Conservation (phyloP, 2,888 invertebrate species). For the Microctonus brassicae region DNA sequence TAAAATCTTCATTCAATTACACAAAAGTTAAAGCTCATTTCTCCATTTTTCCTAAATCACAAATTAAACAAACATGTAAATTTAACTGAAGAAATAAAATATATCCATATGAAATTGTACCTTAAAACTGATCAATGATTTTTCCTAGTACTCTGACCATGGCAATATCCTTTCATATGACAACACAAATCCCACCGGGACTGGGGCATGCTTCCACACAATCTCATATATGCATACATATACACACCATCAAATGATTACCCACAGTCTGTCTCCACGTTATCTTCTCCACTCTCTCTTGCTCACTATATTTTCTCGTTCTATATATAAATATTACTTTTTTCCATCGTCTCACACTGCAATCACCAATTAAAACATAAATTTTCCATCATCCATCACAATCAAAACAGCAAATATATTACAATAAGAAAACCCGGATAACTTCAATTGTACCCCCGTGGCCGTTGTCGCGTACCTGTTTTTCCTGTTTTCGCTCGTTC, state of each 20-base stretch:
- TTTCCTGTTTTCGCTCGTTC: conserved; percentile 50
- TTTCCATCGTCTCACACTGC: not conserved
- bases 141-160: not conserved
- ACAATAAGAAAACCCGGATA: conserved; percentile 22
- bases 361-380: no score
- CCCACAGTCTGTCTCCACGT: conserved; percentile 40
- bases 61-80: not conserved
- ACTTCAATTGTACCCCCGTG: conserved; percentile 40
- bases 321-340: not conserved
- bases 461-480: conserved; percentile 48
- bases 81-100: conserved; percentile 17
- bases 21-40: not conserved
- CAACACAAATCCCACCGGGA: conserved; percentile 36
- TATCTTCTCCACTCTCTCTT: conserved; percentile 37
- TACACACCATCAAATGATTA: conserved; percentile 27
- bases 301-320: not conserved
- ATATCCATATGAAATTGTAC: not conserved
- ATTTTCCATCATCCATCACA: conserved; percentile 12
- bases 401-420: conserved; percentile 1
- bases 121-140: conserved; percentile 12
- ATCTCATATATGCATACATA: conserved; percentile 29
- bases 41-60: not conserved
- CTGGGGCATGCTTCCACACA: conserved; percentile 39
- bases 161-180: conserved; percentile 25
- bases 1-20: no score